Base-by-base conservation (phyloP, 2,797 vertebrate genomes). In the Luscinia luscinia region DNA sequence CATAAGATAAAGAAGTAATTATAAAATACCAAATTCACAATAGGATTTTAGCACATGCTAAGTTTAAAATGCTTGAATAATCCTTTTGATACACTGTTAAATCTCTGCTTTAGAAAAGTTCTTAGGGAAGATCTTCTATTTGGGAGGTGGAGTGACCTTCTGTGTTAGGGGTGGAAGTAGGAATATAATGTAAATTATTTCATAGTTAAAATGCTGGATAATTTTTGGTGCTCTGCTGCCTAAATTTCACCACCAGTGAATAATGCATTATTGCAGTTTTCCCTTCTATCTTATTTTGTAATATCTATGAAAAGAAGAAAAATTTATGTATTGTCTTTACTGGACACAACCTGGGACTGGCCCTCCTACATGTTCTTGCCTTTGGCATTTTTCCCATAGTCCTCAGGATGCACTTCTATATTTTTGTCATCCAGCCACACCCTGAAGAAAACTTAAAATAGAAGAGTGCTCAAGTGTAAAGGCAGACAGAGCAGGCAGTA, bases 391-490 rank as follows among this genome's bases (percentile, higher is more conserved):
- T 85, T 12, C 26, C 46, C 28, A 68, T 9, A 85, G 68, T 32
- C 23, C 34, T 93, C 41, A 85, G 40, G 46, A 67, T 78, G 59
- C 34, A 30, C 28, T 86, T 85, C 38, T 32, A 38, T 30, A 32
- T 80, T 81, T 95, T 78, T 88, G 43, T 84, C 32, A 63, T 81
- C 26, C 73, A 89, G 66, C 40, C 84, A 86, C 84, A 89, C 54
- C 76, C 91, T 81, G 36, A 94, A 87, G 54, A 85, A 92, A 79
- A 79, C 81, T 84, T 92, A 68, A 90, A 95, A 93, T 89, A 90
- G 90, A 90, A 77, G 48, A 87, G 26, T 89, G 30, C 40, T 74
- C 58, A 90, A 91, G 23, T 78, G 58, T 75, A 59, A 89, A 91
- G 55, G 26, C 58, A 73, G 87, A 62, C 6, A 66, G 46, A 70